phyloP scores from a whole-genome alignment of 2,113 vertebrate species.

The Nibea coibor region DNA sequence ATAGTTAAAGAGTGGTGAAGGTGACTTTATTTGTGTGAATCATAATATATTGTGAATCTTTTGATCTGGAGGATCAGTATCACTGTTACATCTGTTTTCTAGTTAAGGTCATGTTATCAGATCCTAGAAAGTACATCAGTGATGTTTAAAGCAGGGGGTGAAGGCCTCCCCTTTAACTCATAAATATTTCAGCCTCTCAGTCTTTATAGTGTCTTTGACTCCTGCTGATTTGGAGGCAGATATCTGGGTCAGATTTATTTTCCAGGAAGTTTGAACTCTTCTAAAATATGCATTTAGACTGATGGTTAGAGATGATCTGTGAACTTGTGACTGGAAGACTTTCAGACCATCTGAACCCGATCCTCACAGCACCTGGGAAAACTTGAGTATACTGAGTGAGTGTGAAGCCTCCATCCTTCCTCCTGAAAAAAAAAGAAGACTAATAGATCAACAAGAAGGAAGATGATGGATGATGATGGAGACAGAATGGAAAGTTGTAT shows the following conservation, averaged over 20 bases:
- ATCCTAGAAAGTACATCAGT: background rate
- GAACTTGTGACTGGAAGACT: slow-evolving; percentile 38
- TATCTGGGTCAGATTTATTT: slow-evolving; percentile 62
- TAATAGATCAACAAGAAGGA: background rate
- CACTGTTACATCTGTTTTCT: background rate
- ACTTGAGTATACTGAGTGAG: slow-evolving; percentile 11
- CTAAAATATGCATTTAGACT: slow-evolving; percentile 29
- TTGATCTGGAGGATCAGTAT: background rate
- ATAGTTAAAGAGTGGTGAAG: too few species aligned
- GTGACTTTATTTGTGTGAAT: background rate
- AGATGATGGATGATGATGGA: background rate
- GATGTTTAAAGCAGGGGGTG: background rate
- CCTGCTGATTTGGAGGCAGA: slow-evolving; percentile 28
- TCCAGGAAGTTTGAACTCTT: slow-evolving; percentile 54
- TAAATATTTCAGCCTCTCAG: slow-evolving; percentile 53
- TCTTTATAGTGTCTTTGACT: slow-evolving; percentile 28
- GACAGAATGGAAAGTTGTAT: slow-evolving; percentile 13
- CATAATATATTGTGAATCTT: background rate
- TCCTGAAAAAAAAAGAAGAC: slow-evolving; percentile 7
- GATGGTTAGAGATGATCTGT: slow-evolving; percentile 29
- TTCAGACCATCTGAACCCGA: slow-evolving; percentile 36
- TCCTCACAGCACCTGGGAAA: slow-evolving; percentile 50
- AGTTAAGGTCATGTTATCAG: background rate
- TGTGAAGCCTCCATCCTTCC: slow-evolving; percentile 10
- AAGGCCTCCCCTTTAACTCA: slow-evolving; percentile 24